These are phyloP conservation scores for Drosophila elegans DNA, from an alignment of 1,140 invertebrate genomes.

Conservation along the genomic window DNA sequence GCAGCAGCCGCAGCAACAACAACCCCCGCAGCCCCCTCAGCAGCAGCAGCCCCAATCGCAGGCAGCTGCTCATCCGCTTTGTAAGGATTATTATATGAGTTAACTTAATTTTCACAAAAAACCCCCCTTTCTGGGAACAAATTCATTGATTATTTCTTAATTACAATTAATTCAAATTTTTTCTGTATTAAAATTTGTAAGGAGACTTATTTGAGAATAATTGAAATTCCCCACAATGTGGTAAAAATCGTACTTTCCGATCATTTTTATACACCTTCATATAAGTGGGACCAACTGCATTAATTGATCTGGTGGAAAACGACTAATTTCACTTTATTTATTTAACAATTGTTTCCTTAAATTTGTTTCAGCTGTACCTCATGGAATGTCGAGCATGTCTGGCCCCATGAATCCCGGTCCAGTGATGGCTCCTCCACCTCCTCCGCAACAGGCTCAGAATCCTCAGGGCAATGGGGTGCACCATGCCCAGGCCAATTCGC, in stretches of 20 bases:
- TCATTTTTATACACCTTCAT: too few species aligned
- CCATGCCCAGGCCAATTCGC: conserved; percentile 67
- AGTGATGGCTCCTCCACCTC: conserved; percentile 78
- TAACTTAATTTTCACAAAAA: neutral
- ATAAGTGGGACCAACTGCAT: too few species aligned
- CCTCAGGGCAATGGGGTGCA: conserved; percentile 76
- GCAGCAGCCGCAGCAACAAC: conserved; percentile 56
- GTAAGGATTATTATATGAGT: conserved; percentile 86
- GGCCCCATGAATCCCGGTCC: conserved; percentile 75
- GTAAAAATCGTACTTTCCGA: too few species aligned
- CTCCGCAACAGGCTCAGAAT: conserved; percentile 74
- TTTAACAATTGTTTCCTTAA: too few species aligned
- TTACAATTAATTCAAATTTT: neutral
- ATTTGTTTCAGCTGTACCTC: conserved; percentile 66
- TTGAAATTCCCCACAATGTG: too few species aligned
- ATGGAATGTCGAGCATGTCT: conserved; percentile 77
- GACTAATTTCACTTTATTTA: too few species aligned
- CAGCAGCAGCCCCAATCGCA: conserved; percentile 68
- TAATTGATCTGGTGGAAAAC: too few species aligned
- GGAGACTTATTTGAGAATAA: too few species aligned
- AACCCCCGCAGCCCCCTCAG: conserved; percentile 15
- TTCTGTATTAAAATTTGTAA: too few species aligned
- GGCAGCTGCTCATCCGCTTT: conserved; percentile 85
- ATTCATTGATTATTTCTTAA: neutral
- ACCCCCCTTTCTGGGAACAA: too few species aligned